Conservation (phyloP, 2,113 vertebrate species). For the Psittacara wagleri region DNA sequence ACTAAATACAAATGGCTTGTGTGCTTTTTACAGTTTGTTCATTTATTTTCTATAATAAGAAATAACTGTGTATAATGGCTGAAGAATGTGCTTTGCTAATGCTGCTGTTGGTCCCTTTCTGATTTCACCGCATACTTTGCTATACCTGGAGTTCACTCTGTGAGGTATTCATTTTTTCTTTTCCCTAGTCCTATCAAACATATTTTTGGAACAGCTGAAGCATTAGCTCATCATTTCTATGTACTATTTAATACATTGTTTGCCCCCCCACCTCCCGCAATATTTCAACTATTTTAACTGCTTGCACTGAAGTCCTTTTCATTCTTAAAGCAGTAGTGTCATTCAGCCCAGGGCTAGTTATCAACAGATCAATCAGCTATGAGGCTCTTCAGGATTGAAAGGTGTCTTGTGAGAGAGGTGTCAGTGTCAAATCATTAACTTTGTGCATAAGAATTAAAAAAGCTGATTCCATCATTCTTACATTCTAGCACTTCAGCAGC, state of each 20-base stretch:
- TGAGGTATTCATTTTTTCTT: neutral
- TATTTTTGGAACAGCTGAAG: neutral
- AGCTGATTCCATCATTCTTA: constrained; percentile 17
- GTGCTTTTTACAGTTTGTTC: neutral
- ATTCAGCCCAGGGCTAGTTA: neutral
- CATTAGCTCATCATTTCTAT: neutral
- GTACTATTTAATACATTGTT: neutral
- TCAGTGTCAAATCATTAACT: constrained; percentile 9
- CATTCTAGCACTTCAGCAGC: neutral
- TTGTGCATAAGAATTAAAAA: constrained; percentile 1
- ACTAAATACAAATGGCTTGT: neutral
- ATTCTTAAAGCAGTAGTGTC: neutral
- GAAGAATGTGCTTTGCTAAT: neutral
- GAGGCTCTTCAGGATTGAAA: neutral
- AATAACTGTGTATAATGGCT: neutral
- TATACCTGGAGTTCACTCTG: neutral
- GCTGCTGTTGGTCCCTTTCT: neutral
- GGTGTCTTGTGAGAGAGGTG: neutral
- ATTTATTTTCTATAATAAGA: neutral
- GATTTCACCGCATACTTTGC: neutral
- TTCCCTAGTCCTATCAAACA: neutral
- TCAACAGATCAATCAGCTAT: neutral
- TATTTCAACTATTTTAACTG: neutral
- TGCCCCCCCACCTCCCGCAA: rapidly evolving
- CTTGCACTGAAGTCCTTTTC: neutral